Evolutionary conservation across 2,113 vertebrate species (phyloP), one percentile per base, ranked within the genome.

Genomic region (Astur gentilis): DNA sequence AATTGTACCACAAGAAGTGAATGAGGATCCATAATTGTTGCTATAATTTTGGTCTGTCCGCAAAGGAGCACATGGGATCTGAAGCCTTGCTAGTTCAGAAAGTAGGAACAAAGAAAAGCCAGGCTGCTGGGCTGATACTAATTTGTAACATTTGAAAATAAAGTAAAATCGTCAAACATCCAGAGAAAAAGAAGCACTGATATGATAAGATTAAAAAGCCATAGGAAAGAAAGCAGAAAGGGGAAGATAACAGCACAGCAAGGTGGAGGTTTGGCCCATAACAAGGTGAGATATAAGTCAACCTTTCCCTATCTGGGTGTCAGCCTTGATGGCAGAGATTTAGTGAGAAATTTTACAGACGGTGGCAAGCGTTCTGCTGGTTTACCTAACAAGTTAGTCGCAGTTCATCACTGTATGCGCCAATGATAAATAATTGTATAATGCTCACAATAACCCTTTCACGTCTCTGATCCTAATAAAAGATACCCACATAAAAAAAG

Each of bases 61-160:
- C 18, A 47, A 38, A 8, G 38, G 9, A 45, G 5, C 3, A 16
- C 0, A 2, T 4, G 10, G 4, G 7, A 32, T 25, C 13, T 34
- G 45, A 40, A 58, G 15, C 6, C 13, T 61, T 32, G 26, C 2
- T 76, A 13, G 8, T 17, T 76, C 49, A 64, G 57, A 42, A 52
- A 23, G 11, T 2, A 38, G 25, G 42, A 62, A 40, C 25, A 65
- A 44, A 66, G 29, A 52, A 72, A 67, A 8, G 11, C 9, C 47
- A 69, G 25, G 22, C 16, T 54, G 6, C 14, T 69, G 10, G 15
- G 26, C 3, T 49, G 42, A 36, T 31, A 9, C 7, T 29, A 32
- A 7, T n/a, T 65, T 36, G 19, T 19, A 54, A 19, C 2, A 27
- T 8, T 0, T 4, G 2, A 55, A 67, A 85, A 62, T 34, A 20